A percentile compares a stretch with the other conserved stretches of the same genome.
phyloP scores from a whole-genome alignment of 2,888 invertebrate species.

The Ferrisia virgata region DNA sequence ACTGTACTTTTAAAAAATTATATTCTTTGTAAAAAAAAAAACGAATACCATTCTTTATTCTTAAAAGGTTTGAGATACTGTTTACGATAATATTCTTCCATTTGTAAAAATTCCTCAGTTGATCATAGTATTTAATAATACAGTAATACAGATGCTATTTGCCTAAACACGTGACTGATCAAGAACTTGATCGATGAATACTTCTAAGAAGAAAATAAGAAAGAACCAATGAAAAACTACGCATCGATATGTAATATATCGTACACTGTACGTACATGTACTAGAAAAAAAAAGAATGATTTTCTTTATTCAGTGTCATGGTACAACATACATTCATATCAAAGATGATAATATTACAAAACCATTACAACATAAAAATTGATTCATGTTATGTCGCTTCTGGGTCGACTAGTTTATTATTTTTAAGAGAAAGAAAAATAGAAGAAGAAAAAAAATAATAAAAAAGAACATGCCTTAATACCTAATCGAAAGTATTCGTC shows the following conservation, averaged over 20 bases:
- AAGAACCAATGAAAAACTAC: not conserved
- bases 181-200: no score
- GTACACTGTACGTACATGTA: not conserved
- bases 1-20: no score
- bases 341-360: constrained; percentile 13
- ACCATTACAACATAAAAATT: constrained; percentile 44
- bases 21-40: no score
- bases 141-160: no score
- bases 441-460: no score
- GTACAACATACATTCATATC: constrained; percentile 29
- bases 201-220: not conserved
- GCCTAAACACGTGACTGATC: no score
- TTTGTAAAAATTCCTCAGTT: no score
- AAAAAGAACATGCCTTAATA: constrained; percentile 15
- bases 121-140: no score
- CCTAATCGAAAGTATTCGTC: not conserved
- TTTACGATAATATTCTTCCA: no score
- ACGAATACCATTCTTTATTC: no score
- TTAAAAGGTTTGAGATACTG: no score
- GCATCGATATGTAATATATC: not conserved
- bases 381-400: constrained; percentile 44
- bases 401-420: constrained; percentile 44
- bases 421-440: not conserved
- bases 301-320: constrained; percentile 42
- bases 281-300: not conserved